Evolutionary conservation across 2,888 invertebrate species (phyloP).

Genomic region (Andrena fulva): DNA sequence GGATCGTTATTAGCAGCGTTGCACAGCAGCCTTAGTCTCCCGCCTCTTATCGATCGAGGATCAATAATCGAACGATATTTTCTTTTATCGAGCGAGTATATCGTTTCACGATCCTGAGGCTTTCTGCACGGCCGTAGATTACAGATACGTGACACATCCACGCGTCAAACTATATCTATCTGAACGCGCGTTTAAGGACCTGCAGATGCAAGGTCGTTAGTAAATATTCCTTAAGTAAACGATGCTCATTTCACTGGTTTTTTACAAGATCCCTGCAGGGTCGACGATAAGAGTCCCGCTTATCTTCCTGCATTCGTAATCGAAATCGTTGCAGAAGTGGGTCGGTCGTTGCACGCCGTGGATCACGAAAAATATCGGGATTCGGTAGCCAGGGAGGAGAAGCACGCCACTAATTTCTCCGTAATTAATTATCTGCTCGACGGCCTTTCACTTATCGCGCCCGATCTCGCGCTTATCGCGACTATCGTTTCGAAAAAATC

Average conservation of each 20-base stretch:
- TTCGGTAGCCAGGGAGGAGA: background rate
- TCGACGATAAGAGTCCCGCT: background rate
- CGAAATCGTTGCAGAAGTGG: constrained; percentile 7
- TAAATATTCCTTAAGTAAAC: background rate
- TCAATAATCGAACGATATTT: constrained; percentile 31
- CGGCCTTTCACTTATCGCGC: constrained; percentile 26
- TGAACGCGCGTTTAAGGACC: too few relatives aligned
- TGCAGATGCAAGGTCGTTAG: background rate
- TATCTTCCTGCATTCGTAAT: background rate
- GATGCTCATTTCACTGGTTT: background rate
- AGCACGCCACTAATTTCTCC: background rate
- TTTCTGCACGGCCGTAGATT: constrained; percentile 34
- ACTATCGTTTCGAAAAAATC: background rate
- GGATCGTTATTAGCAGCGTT: too few relatives aligned
- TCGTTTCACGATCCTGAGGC: constrained; percentile 4
- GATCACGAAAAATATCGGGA: background rate
- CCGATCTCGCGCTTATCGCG: constrained; percentile 19
- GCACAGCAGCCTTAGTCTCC: constrained; percentile 7
- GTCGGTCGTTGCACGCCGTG: background rate
- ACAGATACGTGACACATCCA: background rate
- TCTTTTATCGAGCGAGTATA: background rate
- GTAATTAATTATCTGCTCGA: constrained; percentile 15
- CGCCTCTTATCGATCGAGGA: constrained; percentile 29
- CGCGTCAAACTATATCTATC: background rate
- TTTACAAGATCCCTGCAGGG: background rate